Percentiles rank a stretch among this genome's conserved stretches.
Evolutionary conservation across 2,113 vertebrate genomes (phyloP).

Genomic region (mouse (Mus musculus)): GRCm39 chr6:9842001-9842500

Average conservation of each 20-base stretch:
- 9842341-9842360: constrained; percentile 42
- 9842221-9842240: constrained; percentile 16
- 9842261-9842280: background rate
- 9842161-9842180: background rate
- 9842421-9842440: background rate
- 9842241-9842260: background rate
- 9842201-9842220: constrained; percentile 27
- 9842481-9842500: constrained; percentile 66
- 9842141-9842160: background rate
- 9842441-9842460: constrained; percentile 47
- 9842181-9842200: constrained; percentile 11
- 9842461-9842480: background rate
- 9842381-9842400: background rate
- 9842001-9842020: background rate
- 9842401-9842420: background rate
- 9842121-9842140: background rate
- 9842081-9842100: background rate
- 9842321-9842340: constrained; percentile 40
- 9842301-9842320: background rate
- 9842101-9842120: background rate
- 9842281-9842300: constrained; percentile 40
- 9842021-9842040: background rate
- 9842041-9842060: background rate
- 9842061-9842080: background rate
- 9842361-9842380: background rate